Evolutionary conservation across 2,888 invertebrate species (phyloP), one percentile per base, ranked within the genome.

Genomic region (Carpatolechia fugitivella): DNA sequence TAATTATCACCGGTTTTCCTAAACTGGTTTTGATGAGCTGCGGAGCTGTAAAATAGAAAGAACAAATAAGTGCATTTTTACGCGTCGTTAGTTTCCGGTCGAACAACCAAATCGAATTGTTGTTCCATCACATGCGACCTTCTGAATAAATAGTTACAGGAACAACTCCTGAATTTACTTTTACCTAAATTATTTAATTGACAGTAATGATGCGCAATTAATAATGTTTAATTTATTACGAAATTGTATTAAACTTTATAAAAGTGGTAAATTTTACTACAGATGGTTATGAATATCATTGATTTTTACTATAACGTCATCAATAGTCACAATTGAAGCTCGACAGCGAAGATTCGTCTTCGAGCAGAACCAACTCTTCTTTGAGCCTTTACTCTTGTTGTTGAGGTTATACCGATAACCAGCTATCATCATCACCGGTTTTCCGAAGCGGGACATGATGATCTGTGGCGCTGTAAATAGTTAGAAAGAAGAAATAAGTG

Each of bases 371-470:
- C 74, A 74, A 14, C 64, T 59, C 16, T 59, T 57, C 6, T 67
- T 62, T 0, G 65, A 58, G 3, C 66, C 64, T 38, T 63, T 64
- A 0, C 29, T 3, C 10, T 58, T 56, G 0, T 41, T 51, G 3
- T 59, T 58, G 20, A 64, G 62, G n/a, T 59, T 66, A 57, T 78
- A 80, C 41, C 75, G 68, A 56, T 81, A 78, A 1, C 59, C 53
- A 8, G 53, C 63, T 8, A 65, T 36, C 0, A 66, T 31, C 10
- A 72, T 58, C 3, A 68, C 65, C 0, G 66, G 68, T 4, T 63
- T 67, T 1, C 70, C 71, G 14, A 49, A 64, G 40, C 60, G 63
- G 3, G 70, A 68, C 4, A 50, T 63, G 1, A 61, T 59, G 20
- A 60, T 66, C 13, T 56, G 47, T 11, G 56, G 48, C 11, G 20